phyloP scores from a whole-genome alignment of 2,113 vertebrate species.

The Misgurnus anguillicaudatus region DNA sequence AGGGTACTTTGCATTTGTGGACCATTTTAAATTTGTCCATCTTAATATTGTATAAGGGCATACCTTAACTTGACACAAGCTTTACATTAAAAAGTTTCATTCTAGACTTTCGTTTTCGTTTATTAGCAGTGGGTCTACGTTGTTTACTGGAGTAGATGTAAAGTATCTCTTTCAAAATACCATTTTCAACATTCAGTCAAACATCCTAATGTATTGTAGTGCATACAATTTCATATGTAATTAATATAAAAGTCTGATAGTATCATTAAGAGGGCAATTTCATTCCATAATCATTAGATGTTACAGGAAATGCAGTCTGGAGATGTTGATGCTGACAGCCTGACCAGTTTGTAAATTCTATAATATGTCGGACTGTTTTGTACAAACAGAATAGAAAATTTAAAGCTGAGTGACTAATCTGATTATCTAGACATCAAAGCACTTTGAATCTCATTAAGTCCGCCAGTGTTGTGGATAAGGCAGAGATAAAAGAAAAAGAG shows the following conservation, averaged over 20 bases:
- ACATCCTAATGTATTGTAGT: neutral
- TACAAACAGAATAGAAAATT: constrained; percentile 21
- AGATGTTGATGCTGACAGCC: neutral
- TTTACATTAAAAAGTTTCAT: neutral
- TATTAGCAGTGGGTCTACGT: neutral
- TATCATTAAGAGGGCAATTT: constrained; percentile 7
- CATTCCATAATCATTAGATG: neutral
- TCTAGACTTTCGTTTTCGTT: neutral
- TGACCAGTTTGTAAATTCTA: neutral
- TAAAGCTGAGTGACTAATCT: constrained; percentile 4
- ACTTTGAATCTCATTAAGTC: constrained; percentile 27
- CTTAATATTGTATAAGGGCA: constrained; percentile 39
- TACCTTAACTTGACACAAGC: constrained; percentile 14
- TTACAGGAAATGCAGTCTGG: constrained; percentile 19
- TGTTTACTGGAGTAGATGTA: neutral
- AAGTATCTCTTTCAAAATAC: neutral
- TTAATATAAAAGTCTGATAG: neutral
- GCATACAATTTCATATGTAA: neutral
- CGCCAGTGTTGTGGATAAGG: constrained; percentile 12
- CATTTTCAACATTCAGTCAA: neutral
- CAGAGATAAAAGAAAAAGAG: constrained; percentile 1
- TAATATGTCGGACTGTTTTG: neutral
- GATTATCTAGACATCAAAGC: constrained; percentile 26
- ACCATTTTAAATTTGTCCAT: constrained; percentile 43
- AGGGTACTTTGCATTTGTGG: constrained; percentile 46